A percentile compares a stretch with the other conserved stretches of the same genome.
phyloP scores from a whole-genome alignment of 2,113 vertebrate genomes.

The Dicrurus megarhynchus region DNA sequence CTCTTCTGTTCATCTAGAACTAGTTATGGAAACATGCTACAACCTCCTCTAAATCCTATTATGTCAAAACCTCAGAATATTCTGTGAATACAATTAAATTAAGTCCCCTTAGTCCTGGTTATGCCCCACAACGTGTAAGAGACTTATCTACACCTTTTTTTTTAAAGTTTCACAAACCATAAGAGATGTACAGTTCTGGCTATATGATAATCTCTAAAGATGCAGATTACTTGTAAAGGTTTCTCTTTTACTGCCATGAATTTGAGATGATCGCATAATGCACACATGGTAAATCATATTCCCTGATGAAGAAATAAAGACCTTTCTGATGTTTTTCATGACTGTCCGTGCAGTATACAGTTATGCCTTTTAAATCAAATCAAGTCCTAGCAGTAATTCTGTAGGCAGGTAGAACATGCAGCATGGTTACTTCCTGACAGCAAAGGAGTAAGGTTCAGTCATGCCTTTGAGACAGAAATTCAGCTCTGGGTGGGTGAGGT shows the following conservation, averaged over 20 bases:
- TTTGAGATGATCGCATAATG: slow-evolving; percentile 3
- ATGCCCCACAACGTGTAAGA: neutral
- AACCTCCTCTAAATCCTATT: neutral
- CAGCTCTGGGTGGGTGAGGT: neutral
- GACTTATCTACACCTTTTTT: neutral
- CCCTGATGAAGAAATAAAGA: slow-evolving; percentile 61
- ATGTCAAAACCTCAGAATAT: neutral
- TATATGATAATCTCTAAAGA: neutral
- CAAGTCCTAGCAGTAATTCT: slow-evolving; percentile 18
- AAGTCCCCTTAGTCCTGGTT: neutral
- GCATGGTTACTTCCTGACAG: neutral
- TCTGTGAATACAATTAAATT: neutral
- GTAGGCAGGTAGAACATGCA: neutral
- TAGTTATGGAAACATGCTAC: neutral
- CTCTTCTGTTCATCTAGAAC: neutral
- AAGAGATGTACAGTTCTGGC: slow-evolving; percentile 20
- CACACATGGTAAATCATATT: slow-evolving; percentile 36
- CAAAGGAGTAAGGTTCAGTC: slow-evolving; percentile 30
- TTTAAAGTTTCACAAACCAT: neutral
- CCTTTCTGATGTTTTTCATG: slow-evolving; percentile 52
- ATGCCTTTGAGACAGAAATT: slow-evolving; percentile 27
- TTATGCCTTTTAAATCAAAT: slow-evolving; percentile 19
- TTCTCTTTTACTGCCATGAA: neutral
- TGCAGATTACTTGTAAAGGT: slow-evolving; percentile 25
- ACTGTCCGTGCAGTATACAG: neutral